These are phyloP conservation scores for Aselliscus stoliczkanus DNA, from an alignment of 2,797 vertebrate species.

Conservation along the genomic window DNA sequence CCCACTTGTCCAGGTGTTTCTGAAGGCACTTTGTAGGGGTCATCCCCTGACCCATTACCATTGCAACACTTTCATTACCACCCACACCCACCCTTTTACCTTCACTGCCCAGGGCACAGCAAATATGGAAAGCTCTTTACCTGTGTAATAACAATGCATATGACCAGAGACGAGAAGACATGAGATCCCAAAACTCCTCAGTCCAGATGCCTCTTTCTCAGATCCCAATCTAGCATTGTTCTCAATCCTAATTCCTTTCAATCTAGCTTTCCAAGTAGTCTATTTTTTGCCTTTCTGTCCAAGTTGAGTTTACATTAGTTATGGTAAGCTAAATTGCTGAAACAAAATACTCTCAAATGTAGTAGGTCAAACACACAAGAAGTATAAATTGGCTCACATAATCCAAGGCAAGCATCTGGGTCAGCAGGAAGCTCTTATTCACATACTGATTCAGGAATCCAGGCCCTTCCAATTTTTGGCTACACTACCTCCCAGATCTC, in stretches of 20 bases:
- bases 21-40: neutral
- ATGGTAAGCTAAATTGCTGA: neutral
- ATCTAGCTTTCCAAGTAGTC: neutral
- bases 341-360: neutral
- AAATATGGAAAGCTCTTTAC: neutral
- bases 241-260: neutral
- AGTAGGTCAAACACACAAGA: slow-evolving; percentile 4
- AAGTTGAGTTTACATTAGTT: neutral
- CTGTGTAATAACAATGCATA: neutral
- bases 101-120: neutral
- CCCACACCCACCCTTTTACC: neutral
- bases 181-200: neutral
- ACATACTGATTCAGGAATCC: neutral
- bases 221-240: neutral
- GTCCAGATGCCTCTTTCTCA: neutral
- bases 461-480: neutral
- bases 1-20: neutral
- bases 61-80: neutral
- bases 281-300: neutral
- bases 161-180: neutral
- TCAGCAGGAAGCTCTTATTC: neutral
- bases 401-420: neutral
- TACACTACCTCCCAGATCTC: neutral
- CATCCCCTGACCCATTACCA: neutral
- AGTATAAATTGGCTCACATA: neutral